phyloP scores from a whole-genome alignment of 2,888 invertebrate genomes.

The Scaptomyza parva region DNA sequence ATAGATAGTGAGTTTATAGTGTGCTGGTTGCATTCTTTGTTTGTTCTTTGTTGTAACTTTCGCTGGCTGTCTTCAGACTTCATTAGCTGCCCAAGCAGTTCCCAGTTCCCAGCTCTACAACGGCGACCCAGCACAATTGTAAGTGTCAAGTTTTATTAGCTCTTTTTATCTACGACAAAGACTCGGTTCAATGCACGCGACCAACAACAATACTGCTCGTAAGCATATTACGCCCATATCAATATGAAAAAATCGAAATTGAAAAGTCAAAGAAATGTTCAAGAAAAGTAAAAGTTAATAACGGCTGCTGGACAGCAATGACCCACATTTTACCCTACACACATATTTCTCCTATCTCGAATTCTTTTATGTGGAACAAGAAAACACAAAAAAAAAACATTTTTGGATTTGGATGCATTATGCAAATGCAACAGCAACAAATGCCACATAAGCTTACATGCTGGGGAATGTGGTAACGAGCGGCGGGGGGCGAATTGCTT shows the following conservation, averaged over 20 bases:
- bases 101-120: background rate
- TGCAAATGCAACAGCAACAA: constrained; percentile 60
- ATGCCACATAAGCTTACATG: constrained; percentile 23
- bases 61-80: constrained; percentile 64
- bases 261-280: constrained; percentile 25
- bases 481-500: background rate
- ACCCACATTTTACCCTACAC: constrained; percentile 52
- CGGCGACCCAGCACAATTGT: constrained; percentile 50
- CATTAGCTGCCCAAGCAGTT: constrained; percentile 33
- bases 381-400: background rate
- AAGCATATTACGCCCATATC: constrained; percentile 51
- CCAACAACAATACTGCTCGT: constrained; percentile 4
- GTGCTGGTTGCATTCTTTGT: constrained; percentile 60
- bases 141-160: constrained; percentile 78
- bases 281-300: constrained; percentile 67
- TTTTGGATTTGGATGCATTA: constrained; percentile 47
- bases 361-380: constrained; percentile 33
- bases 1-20: constrained; percentile 1
- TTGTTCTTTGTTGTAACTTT: constrained; percentile 71
- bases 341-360: constrained; percentile 13
- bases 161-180: constrained; percentile 10
- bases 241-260: constrained; percentile 46
- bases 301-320: constrained; percentile 64
- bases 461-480: background rate
- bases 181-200: constrained; percentile 61